Base-by-base conservation (phyloP, 2,113 vertebrate species). In the Willisornis vidua region DNA sequence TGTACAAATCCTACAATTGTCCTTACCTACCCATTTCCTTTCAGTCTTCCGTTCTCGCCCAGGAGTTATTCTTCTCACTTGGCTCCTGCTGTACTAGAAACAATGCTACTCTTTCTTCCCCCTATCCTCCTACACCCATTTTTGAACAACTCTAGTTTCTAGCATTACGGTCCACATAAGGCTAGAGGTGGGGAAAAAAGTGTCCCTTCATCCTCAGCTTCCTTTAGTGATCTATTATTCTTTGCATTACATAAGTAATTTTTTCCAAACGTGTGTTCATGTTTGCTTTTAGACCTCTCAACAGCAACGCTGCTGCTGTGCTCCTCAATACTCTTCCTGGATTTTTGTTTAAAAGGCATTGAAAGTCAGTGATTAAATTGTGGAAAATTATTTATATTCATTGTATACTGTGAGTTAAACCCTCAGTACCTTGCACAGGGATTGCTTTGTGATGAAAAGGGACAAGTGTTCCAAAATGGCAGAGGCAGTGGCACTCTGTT, bases 21-120 rank as follows among this genome's bases (percentile, higher is more conserved):
- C 61, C 57, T 93, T 75, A 87, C 80, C 86, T 90, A 92, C 66
- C 46, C 73, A 71, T 92, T 97, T 94, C 91, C 92, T 87, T 90
- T 92, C 48, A 61, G n/a, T 74, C 39, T 96, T 94, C 85, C 10
- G 11, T 91, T 92, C 35, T 31, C 31, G 11, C 74, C 82, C 72
- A 82, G 48, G 81, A 90, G 43, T 81, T 93, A 66, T 70, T 95
- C 48, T 82, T 29, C n/a, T 91, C 37, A 20, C 92, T 87, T 95
- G 96, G 83, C 85, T 92, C 28, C 54, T 92, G 54, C 81, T 68
- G 45, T 59, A 33, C 58, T 67, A 17, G 77, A 63, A 94, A 93
- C 92, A 95, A 54, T 82, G 62, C 51, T 68, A 29, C 71, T 43
- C 67, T 90, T 89, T 92, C 58, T 92, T 94, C 26, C 25, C 46